phyloP scores from a whole-genome alignment of 2,113 vertebrate genomes.

The Taurulus bubalis region DNA sequence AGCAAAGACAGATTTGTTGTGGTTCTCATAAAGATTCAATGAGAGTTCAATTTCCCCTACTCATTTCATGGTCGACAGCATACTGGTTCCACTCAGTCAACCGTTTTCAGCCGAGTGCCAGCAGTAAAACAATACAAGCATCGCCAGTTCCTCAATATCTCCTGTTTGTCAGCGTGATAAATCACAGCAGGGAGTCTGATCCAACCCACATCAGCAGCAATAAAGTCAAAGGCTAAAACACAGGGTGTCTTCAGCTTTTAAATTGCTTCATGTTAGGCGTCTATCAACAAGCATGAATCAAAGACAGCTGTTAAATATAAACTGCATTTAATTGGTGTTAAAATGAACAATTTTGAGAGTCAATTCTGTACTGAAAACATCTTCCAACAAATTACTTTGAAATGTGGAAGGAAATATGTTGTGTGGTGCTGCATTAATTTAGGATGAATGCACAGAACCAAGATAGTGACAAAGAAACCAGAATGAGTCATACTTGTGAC shows the following conservation, averaged over 20 bases:
- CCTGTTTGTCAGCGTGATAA: constrained; percentile 34
- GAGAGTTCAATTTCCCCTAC: constrained; percentile 38
- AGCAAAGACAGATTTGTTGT: constrained; percentile 32
- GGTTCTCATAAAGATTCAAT: constrained; percentile 36
- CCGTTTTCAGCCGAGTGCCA: constrained; percentile 35
- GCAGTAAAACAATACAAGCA: constrained; percentile 40
- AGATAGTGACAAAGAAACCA: constrained; percentile 11
- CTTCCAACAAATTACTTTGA: background rate
- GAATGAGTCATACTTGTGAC: constrained; percentile 41
- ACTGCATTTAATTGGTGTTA: background rate
- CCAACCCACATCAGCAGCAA: constrained; percentile 6
- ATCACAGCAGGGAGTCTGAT: constrained; percentile 30
- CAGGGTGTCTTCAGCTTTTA: background rate
- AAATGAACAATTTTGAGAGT: background rate
- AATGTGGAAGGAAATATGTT: background rate
- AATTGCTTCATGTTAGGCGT: background rate
- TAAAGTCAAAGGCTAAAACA: constrained; percentile 28
- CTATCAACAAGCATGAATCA: background rate
- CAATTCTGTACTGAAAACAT: background rate
- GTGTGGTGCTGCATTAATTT: background rate
- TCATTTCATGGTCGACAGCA: constrained; percentile 55
- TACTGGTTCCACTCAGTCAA: constrained; percentile 44
- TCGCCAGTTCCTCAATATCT: constrained; percentile 26
- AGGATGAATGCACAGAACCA: background rate
- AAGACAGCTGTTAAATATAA: constrained; percentile 4